phyloP scores from a whole-genome alignment of 2,888 invertebrate genomes.

The Achlya flavicornis region DNA sequence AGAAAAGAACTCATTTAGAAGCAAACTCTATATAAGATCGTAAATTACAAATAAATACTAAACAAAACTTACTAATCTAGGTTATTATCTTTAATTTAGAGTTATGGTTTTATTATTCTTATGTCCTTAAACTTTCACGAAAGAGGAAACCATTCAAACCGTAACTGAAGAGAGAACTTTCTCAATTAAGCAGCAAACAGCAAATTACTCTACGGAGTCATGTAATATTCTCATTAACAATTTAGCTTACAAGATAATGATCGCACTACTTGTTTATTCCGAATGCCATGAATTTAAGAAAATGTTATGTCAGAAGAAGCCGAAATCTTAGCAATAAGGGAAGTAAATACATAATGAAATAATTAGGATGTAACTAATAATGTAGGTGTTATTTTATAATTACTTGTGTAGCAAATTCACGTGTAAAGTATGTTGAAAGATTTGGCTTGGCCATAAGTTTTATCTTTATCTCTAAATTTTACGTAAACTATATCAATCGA shows the following conservation, averaged over 20 bases:
- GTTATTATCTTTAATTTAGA: no score
- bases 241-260: not conserved
- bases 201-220: not conserved
- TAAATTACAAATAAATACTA: no score
- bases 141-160: no score
- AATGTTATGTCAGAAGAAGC: constrained; percentile 10
- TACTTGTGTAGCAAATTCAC: not conserved
- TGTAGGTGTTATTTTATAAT: not conserved
- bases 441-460: no score
- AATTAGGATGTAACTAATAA: not conserved
- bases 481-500: no score
- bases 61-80: no score
- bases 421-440: not conserved
- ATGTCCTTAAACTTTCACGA: no score
- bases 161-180: not conserved
- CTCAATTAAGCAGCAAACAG: not conserved
- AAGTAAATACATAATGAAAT: not conserved
- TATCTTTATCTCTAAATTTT: no score
- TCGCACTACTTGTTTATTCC: not conserved
- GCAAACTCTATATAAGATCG: no score
- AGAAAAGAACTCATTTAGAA: no score
- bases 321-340: not conserved
- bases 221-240: constrained; percentile 5
- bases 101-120: no score
- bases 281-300: not conserved